phyloP scores from a whole-genome alignment of 2,888 invertebrate genomes.

The Dryocosmus kuriphilus region DNA sequence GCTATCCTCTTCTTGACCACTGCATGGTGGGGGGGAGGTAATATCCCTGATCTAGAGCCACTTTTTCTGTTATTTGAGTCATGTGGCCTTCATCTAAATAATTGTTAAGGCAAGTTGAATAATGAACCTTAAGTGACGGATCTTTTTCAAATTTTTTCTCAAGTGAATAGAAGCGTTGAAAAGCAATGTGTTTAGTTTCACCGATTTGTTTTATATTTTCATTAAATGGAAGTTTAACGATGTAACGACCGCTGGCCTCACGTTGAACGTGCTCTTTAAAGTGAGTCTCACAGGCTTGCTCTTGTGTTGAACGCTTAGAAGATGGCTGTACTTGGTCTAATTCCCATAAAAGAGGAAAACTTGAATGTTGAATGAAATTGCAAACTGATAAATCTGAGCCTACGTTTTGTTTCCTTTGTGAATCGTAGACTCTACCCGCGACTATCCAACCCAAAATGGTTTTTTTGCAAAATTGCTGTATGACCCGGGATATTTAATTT shows the following conservation, averaged over 20 bases:
- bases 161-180: conserved; percentile 52
- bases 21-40: neutral
- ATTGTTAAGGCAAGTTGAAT: conserved; percentile 54
- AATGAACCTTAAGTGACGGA: too few species aligned
- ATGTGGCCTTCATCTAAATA: conserved; percentile 58
- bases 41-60: too few species aligned
- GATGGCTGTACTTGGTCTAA: too few species aligned
- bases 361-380: neutral
- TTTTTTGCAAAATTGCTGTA: conserved; percentile 32
- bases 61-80: conserved; percentile 49
- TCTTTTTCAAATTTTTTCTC: conserved; percentile 48
- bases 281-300: conserved; percentile 37
- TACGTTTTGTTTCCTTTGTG: neutral
- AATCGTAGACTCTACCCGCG: conserved; percentile 19
- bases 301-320: neutral
- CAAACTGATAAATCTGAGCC: neutral
- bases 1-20: neutral
- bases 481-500: neutral
- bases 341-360: too few species aligned
- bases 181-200: conserved; percentile 50
- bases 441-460: too few species aligned
- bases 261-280: conserved; percentile 27
- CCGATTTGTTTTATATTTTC: too few species aligned
- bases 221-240: too few species aligned
- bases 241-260: conserved; percentile 26